A percentile compares a stretch with the other conserved stretches of the same genome.
These are phyloP conservation scores for Microcebus lehilahytsara DNA, from an alignment of 2,113 vertebrate species.

Conservation along the genomic window DNA sequence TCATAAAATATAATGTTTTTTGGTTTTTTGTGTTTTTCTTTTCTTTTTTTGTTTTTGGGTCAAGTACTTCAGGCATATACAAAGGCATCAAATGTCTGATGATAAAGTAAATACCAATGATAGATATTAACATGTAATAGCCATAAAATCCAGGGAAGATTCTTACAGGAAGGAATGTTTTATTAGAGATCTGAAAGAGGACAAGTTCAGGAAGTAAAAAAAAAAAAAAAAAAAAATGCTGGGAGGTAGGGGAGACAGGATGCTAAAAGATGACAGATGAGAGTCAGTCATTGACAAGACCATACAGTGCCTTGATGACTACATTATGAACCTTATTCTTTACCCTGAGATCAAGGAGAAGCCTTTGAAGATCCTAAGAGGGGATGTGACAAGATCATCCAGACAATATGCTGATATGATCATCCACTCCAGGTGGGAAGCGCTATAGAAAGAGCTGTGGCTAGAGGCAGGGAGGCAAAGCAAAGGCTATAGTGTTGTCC, in stretches of 20 bases:
- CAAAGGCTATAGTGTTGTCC: too few species aligned
- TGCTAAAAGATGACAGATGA: not conserved
- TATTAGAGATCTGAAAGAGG: not conserved
- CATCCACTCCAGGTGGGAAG: not conserved
- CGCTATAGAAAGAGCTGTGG: not conserved
- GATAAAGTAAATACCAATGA: not conserved
- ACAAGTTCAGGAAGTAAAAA: not conserved
- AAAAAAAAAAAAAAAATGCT: not conserved
- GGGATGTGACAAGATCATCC: not conserved
- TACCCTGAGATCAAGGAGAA: not conserved
- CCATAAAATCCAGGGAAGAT: not conserved
- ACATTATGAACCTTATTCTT: not conserved
- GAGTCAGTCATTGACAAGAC: not conserved
- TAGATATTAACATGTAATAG: not conserved
- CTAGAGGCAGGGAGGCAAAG: not conserved
- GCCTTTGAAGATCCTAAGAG: not conserved
- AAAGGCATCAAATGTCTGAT: not conserved
- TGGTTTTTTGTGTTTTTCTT: not conserved
- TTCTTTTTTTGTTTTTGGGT: not conserved
- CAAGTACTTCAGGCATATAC: not conserved
- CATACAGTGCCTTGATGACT: not conserved
- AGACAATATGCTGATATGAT: not conserved
- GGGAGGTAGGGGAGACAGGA: not conserved
- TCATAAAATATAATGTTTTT: not conserved
- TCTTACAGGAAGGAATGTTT: not conserved